Conservation (phyloP, 1,140 invertebrate genomes). For the Calosoma granatense region DNA sequence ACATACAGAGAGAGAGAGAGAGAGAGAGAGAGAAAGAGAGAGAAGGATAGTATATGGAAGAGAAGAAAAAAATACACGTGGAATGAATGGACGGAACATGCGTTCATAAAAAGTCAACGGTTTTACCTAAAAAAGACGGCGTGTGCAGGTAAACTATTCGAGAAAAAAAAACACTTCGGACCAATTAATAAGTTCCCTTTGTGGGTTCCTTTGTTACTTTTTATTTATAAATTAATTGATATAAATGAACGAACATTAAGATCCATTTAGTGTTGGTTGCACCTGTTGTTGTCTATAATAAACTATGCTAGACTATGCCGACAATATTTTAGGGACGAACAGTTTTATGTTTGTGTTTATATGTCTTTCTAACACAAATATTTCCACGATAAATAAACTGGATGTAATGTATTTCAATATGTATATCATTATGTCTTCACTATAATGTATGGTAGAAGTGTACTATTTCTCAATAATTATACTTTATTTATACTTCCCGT, state of each 20-base stretch:
- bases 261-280: background rate
- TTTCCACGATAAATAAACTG: no score
- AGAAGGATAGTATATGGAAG: no score
- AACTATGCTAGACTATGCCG: background rate
- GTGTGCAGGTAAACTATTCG: background rate
- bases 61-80: background rate
- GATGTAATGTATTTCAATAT: no score
- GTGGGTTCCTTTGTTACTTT: background rate
- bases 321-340: background rate
- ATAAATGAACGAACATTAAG: conserved; percentile 4
- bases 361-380: background rate
- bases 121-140: background rate
- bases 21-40: no score
- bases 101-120: background rate
- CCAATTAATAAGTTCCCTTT: conserved; percentile 6
- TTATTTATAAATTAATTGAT: conserved; percentile 9
- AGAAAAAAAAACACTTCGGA: background rate
- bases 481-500: no score
- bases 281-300: conserved; percentile 6
- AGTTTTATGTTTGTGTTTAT: background rate
- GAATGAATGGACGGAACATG: background rate
- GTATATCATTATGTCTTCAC: no score
- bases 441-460: no score
- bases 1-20: background rate
- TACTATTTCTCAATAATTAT: no score